Evolutionary conservation across 2,888 invertebrate species (phyloP).

Genomic region (Phyllotreta cruciferae): DNA sequence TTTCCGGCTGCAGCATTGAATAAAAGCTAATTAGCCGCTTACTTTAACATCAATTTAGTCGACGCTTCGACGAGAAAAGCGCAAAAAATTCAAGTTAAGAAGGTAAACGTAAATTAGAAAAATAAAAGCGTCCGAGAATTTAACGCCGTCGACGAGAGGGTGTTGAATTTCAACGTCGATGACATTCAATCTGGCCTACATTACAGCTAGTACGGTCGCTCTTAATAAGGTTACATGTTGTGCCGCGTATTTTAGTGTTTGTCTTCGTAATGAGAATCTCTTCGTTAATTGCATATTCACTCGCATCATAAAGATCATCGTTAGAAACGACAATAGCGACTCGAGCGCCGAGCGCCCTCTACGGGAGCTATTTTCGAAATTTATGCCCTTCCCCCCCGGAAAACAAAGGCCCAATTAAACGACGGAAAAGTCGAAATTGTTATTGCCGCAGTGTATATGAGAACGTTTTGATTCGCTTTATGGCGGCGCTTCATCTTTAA

Average conservation of each 20-base stretch:
- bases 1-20: no score
- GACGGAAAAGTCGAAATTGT: conserved; percentile 36
- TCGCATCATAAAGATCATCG: conserved; percentile 55
- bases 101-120: no score
- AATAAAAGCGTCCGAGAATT: neutral
- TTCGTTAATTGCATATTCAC: conserved; percentile 56
- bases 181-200: conserved; percentile 20
- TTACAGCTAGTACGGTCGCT: conserved; percentile 29
- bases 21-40: no score
- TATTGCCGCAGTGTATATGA: conserved; percentile 27
- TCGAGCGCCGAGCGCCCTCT: conserved; percentile 29
- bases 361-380: conserved; percentile 33
- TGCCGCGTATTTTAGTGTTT: conserved; percentile 46
- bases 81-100: no score
- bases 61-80: no score
- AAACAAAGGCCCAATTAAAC: conserved; percentile 38
- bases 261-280: conserved; percentile 52
- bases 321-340: conserved; percentile 47
- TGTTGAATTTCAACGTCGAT: conserved; percentile 10
- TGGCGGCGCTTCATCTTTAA: conserved; percentile 32
- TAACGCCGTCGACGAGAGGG: neutral
- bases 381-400: conserved; percentile 30
- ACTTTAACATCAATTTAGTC: no score
- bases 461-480: conserved; percentile 31
- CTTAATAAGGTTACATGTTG: conserved; percentile 29